Conservation (phyloP, 1,140 invertebrate species). For the Nebria ingens region DNA sequence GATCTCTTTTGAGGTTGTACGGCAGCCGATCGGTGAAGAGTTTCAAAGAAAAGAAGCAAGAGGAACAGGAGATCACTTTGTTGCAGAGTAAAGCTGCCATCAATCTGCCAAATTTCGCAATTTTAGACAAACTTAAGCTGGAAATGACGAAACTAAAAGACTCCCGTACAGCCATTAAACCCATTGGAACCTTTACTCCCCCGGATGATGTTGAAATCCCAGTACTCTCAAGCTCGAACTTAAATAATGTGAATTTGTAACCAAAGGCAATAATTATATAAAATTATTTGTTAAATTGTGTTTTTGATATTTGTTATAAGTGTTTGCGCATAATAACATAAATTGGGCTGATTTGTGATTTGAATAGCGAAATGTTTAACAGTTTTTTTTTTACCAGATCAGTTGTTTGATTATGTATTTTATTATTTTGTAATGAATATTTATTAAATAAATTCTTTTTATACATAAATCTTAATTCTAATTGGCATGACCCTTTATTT, state of each 20-base stretch:
- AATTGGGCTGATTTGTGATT: too few species aligned
- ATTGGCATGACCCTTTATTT: too few species aligned
- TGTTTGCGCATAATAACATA: too few species aligned
- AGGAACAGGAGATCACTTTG: conserved; percentile 88
- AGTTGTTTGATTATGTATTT: too few species aligned
- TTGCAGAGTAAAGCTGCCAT: conserved; percentile 81
- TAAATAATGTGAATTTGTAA: conserved; percentile 61
- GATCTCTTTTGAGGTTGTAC: conserved; percentile 84
- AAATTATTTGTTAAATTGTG: too few species aligned
- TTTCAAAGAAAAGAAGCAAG: conserved; percentile 87
- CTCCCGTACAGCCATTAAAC: conserved; percentile 52
- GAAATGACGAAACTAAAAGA: conserved; percentile 79
- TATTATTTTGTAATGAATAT: too few species aligned
- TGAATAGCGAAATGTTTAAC: too few species aligned
- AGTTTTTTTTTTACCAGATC: too few species aligned
- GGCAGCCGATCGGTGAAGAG: conserved; percentile 86
- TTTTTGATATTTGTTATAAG: too few species aligned
- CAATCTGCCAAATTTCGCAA: conserved; percentile 88
- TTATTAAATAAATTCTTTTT: too few species aligned
- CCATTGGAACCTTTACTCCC: conserved; percentile 62
- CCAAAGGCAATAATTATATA: too few species aligned
- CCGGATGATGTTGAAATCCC: conserved; percentile 54
- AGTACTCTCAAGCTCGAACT: conserved; percentile 54
- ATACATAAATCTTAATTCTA: too few species aligned
- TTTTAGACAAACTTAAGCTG: conserved; percentile 76